A percentile compares a stretch with the other conserved stretches of the same genome.
These are phyloP conservation scores for Pipra filicauda DNA, from an alignment of 2,113 vertebrate genomes.

Conservation along the genomic window DNA sequence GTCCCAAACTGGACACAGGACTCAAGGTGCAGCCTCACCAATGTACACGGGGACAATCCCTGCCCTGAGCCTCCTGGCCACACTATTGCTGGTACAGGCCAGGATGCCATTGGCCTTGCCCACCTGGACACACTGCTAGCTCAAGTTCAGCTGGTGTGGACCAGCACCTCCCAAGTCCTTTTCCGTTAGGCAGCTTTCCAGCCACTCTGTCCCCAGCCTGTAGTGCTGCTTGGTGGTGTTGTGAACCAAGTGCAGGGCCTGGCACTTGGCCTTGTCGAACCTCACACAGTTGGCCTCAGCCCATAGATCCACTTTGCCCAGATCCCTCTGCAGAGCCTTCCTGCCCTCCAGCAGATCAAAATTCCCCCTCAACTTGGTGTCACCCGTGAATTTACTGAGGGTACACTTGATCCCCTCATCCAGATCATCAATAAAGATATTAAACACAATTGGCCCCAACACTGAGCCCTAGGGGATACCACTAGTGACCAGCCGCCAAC, in stretches of 20 bases:
- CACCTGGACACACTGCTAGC: neutral
- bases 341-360: neutral
- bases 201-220: neutral
- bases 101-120: neutral
- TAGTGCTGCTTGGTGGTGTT: rapidly evolving
- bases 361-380: no score
- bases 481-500: no score
- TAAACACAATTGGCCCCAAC: neutral
- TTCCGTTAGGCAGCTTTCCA: neutral
- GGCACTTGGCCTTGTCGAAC: neutral
- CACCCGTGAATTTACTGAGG: neutral
- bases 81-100: neutral
- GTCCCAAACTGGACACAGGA: neutral
- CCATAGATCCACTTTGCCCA: rapidly evolving
- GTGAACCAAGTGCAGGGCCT: neutral
- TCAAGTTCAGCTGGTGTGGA: neutral
- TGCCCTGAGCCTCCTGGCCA: neutral
- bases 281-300: neutral
- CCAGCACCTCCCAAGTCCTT: neutral
- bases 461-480: no score
- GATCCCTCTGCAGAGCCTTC: neutral
- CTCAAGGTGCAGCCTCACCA: neutral
- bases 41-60: neutral
- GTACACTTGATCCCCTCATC: neutral
- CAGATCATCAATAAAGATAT: neutral